Evolutionary conservation across 2,888 invertebrate species (phyloP).

Genomic region (Drosophila paramelanica): DNA sequence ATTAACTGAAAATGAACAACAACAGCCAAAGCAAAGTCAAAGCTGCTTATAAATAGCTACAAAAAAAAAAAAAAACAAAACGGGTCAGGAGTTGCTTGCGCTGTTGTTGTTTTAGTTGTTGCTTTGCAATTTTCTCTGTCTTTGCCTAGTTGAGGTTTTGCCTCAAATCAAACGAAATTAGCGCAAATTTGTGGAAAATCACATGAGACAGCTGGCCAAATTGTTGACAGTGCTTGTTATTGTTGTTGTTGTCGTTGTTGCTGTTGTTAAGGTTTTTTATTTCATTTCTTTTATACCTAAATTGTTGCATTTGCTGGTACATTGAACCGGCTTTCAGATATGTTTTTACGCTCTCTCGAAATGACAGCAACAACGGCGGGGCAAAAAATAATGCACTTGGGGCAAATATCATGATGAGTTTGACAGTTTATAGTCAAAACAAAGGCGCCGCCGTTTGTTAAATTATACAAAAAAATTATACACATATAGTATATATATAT

Average conservation of each 20-base stretch:
- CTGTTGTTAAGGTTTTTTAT: background rate
- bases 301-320: conserved; percentile 35
- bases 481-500: background rate
- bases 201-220: conserved; percentile 50
- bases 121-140: conserved; percentile 41
- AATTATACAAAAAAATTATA: conserved; percentile 41
- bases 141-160: conserved; percentile 47
- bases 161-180: conserved; percentile 62
- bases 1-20: conserved; percentile 69
- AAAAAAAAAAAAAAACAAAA: conserved; percentile 40
- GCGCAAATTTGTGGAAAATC: conserved; percentile 60
- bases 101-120: conserved; percentile 6
- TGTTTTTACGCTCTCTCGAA: conserved; percentile 16
- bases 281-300: conserved; percentile 6
- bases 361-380: conserved; percentile 4
- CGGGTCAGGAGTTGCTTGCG: conserved; percentile 65
- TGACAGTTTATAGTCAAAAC: conserved; percentile 72
- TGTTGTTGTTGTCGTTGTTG: conserved; percentile 5
- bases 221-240: conserved; percentile 31
- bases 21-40: conserved; percentile 32
- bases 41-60: conserved; percentile 65
- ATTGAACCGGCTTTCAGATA: conserved; percentile 39
- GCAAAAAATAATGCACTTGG: conserved; percentile 50
- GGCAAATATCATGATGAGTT: conserved; percentile 61
- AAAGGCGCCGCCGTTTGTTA: conserved; percentile 76